These are phyloP conservation scores for Salvelinus fontinalis DNA, from an alignment of 2,113 vertebrate species.

Conservation along the genomic window DNA sequence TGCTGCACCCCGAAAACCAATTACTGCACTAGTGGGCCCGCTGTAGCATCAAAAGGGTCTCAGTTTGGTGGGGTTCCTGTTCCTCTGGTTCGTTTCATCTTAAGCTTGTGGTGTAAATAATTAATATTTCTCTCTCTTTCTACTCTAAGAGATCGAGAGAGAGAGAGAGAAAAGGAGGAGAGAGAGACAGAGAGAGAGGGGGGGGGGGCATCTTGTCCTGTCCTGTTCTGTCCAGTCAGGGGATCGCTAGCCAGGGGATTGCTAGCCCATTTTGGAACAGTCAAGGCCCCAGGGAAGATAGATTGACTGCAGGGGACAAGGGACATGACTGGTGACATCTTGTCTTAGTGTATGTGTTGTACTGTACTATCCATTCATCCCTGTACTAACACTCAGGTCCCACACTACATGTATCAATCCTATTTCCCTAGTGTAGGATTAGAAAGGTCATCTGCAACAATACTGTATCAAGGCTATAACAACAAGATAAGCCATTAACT, in stretches of 20 bases:
- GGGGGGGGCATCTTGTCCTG: neutral
- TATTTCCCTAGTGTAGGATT: too few relatives aligned
- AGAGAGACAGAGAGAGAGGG: too few relatives aligned
- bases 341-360: neutral
- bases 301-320: slow-evolving; percentile 10
- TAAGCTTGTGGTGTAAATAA: slow-evolving; percentile 16
- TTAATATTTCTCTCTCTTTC: slow-evolving; percentile 13
- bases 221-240: neutral
- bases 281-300: slow-evolving; percentile 12
- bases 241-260: neutral
- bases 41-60: neutral
- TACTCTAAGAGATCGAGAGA: neutral
- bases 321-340: slow-evolving; percentile 19
- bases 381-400: neutral
- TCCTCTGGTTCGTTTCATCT: slow-evolving; percentile 4
- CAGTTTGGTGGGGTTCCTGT: neutral
- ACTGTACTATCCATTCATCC: neutral
- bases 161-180: neutral
- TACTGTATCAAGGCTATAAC: too few relatives aligned
- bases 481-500: too few relatives aligned
- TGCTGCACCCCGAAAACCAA: neutral
- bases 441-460: too few relatives aligned
- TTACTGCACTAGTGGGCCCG: neutral
- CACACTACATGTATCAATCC: too few relatives aligned
- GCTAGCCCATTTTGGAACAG: neutral